Conservation (phyloP, 2,888 invertebrate species). For the Mamestra brassicae region DNA sequence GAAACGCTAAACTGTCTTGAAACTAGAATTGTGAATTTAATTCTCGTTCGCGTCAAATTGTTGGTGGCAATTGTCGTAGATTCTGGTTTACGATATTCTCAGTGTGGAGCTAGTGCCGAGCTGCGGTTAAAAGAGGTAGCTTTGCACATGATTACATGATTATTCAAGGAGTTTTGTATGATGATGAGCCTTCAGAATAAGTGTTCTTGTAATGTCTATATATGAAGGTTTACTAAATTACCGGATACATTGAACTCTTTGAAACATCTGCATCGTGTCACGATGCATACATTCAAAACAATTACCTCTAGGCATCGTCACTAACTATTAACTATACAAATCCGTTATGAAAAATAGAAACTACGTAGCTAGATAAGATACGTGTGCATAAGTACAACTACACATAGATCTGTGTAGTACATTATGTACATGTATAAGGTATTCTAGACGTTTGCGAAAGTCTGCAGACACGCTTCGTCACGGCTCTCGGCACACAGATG, state of each 20-base stretch:
- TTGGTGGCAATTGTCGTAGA: conserved; percentile 53
- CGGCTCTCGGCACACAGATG: conserved; percentile 80
- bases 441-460: conserved; percentile 83
- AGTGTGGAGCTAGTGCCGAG: conserved; percentile 3
- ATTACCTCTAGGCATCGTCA: background rate
- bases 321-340: background rate
- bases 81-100: conserved; percentile 42
- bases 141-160: conserved; percentile 18
- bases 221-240: conserved; percentile 2
- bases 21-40: conserved; percentile 60
- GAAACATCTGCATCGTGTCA: background rate
- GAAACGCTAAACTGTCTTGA: conserved; percentile 60
- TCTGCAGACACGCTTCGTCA: conserved; percentile 82
- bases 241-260: conserved; percentile 11
- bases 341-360: conserved; percentile 64
- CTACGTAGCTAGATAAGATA: conserved; percentile 49
- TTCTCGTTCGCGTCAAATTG: conserved; percentile 54
- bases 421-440: conserved; percentile 63
- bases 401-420: conserved; percentile 55
- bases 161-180: conserved; percentile 11
- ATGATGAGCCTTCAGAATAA: conserved; percentile 14
- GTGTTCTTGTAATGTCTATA: conserved; percentile 17
- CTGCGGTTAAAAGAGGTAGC: conserved; percentile 29
- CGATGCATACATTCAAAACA: background rate
- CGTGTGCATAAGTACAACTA: conserved; percentile 30